Conservation (phyloP, 1,140 invertebrate genomes). For the Zaprionus ghesquierei region DNA sequence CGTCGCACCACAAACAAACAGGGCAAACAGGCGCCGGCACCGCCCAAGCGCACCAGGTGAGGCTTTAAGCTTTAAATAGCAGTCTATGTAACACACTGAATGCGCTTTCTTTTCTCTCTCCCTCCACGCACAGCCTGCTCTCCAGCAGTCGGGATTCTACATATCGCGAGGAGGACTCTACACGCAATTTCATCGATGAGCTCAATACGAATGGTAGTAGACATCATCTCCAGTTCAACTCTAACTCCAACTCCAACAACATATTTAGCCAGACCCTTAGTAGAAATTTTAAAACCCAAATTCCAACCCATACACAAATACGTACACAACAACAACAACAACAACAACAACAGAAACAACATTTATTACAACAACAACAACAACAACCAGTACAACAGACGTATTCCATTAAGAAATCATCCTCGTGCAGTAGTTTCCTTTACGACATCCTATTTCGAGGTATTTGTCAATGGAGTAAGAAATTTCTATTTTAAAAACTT, state of each 20-base stretch:
- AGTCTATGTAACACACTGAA: neutral
- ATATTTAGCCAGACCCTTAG: conserved; percentile 72
- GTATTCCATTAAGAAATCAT: conserved; percentile 82
- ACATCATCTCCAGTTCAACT: conserved; percentile 44
- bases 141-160: conserved; percentile 86
- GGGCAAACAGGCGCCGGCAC: conserved; percentile 96
- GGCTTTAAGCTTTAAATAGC: neutral
- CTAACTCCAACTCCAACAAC: conserved; percentile 49
- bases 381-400: conserved; percentile 57
- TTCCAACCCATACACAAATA: conserved; percentile 69
- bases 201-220: conserved; percentile 74
- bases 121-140: conserved; percentile 85
- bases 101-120: neutral
- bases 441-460: conserved; percentile 83
- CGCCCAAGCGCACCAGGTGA: conserved; percentile 96
- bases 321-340: conserved; percentile 68
- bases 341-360: conserved; percentile 50
- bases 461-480: conserved; percentile 81
- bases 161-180: conserved; percentile 78
- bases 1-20: conserved; percentile 92
- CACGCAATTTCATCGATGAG: conserved; percentile 53
- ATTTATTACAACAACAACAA: conserved; percentile 44
- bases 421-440: conserved; percentile 82
- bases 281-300: conserved; percentile 81
- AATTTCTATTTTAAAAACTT: conserved; percentile 60